phyloP scores from a whole-genome alignment of 2,888 invertebrate species.

The Halocaridina rubra region DNA sequence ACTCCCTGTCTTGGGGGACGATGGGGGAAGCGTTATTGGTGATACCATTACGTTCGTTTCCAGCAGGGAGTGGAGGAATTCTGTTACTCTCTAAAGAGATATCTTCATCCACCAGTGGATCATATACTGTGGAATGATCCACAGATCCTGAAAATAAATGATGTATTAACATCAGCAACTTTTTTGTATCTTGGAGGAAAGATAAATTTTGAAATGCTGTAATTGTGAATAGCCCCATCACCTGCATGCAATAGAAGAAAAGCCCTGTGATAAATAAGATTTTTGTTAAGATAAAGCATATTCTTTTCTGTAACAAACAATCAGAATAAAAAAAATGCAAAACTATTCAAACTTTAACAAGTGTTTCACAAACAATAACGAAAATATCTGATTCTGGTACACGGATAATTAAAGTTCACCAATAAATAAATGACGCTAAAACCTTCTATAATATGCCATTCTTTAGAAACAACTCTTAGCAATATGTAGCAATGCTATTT shows the following conservation, averaged over 20 bases:
- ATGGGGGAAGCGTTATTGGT: background rate
- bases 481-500: too few species aligned
- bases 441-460: too few species aligned
- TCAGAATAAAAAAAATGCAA: background rate
- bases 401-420: background rate
- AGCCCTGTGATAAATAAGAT: conserved; percentile 33
- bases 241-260: conserved; percentile 36
- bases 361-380: too few species aligned
- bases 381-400: too few species aligned
- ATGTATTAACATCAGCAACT: background rate
- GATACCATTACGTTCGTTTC: conserved; percentile 6
- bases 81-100: conserved; percentile 38
- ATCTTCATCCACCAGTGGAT: conserved; percentile 40
- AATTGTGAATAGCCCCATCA: too few species aligned
- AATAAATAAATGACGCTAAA: background rate
- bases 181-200: background rate
- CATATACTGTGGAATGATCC: conserved; percentile 54
- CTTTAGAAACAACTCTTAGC: too few species aligned
- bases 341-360: background rate
- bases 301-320: background rate
- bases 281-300: background rate
- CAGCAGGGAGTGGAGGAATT: conserved; percentile 37
- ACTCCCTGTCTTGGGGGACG: conserved; percentile 9
- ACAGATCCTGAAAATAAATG: conserved; percentile 40
- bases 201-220: conserved; percentile 2